Percentiles rank a stretch among this genome's conserved stretches.
These are phyloP conservation scores for Teinopalpus imperialis DNA, from an alignment of 2,888 invertebrate genomes.

Conservation along the genomic window DNA sequence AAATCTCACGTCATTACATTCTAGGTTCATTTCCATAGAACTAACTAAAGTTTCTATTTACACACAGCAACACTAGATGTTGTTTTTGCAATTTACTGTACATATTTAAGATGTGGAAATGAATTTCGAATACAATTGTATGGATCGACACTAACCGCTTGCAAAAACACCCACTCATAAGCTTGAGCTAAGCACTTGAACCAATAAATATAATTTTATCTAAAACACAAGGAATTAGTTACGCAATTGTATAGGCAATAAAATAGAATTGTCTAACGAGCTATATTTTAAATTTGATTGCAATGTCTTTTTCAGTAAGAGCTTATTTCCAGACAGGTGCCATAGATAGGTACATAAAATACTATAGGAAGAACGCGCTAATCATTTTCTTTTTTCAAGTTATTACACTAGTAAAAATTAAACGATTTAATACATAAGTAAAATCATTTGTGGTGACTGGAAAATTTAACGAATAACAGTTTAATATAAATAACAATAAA, in stretches of 20 bases:
- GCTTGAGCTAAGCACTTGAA: slow-evolving; percentile 60
- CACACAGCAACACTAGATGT: too few relatives aligned
- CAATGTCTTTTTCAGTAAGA: slow-evolving; percentile 24
- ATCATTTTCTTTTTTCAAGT: too few relatives aligned
- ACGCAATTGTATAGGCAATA: slow-evolving; percentile 29
- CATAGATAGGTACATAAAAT: slow-evolving; percentile 6
- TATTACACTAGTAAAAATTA: slow-evolving; percentile 5
- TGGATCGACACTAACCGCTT: slow-evolving; percentile 72
- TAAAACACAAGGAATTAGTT: slow-evolving; percentile 32
- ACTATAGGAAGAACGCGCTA: not conserved
- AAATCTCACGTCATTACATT: slow-evolving; percentile 22
- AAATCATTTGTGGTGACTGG: slow-evolving; percentile 64
- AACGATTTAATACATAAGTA: slow-evolving; percentile 34
- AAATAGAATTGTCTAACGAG: slow-evolving; percentile 17
- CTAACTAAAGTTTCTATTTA: not conserved
- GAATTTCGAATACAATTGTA: slow-evolving; percentile 48
- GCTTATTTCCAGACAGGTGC: slow-evolving; percentile 6
- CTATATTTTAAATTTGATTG: not conserved
- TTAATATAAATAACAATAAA: slow-evolving; percentile 21
- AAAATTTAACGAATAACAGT: slow-evolving; percentile 37
- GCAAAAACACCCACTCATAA: slow-evolving; percentile 61
- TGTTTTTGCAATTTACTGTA: too few relatives aligned
- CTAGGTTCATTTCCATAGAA: slow-evolving; percentile 7
- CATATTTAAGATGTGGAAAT: too few relatives aligned
- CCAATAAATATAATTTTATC: slow-evolving; percentile 37